Evolutionary conservation across 2,888 invertebrate genomes (phyloP).

Genomic region (Neocrepidodera transversa): DNA sequence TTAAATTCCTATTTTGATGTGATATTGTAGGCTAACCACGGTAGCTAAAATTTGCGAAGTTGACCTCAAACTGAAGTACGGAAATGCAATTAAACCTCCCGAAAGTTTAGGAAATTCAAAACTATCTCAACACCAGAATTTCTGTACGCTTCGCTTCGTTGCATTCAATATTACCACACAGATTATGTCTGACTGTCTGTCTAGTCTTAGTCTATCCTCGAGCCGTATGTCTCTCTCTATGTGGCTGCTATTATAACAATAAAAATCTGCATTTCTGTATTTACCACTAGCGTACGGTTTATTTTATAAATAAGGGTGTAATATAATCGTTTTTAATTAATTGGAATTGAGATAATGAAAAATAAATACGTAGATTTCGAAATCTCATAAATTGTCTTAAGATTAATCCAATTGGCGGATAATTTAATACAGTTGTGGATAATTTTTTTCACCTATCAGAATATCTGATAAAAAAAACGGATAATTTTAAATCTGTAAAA

Average conservation of each 20-base stretch:
- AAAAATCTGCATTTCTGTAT: not conserved
- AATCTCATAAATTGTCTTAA: too few species aligned
- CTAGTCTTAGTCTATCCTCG: too few species aligned
- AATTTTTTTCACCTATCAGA: too few species aligned
- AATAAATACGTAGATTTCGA: too few species aligned
- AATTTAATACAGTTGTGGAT: too few species aligned
- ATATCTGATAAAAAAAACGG: too few species aligned
- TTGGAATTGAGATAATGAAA: too few species aligned
- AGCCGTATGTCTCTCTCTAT: not conserved
- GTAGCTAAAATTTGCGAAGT: conserved; percentile 5
- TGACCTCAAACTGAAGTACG: conserved; percentile 3
- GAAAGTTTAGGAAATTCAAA: conserved; percentile 11
- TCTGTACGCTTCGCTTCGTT: not conserved
- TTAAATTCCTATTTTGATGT: not conserved
- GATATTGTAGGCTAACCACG: conserved; percentile 3
- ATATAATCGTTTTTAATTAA: too few species aligned
- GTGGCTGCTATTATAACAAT: not conserved
- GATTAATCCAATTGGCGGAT: too few species aligned
- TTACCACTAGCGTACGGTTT: not conserved
- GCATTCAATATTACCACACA: conserved; percentile 7
- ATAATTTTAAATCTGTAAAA: too few species aligned
- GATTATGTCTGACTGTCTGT: conserved; percentile 1
- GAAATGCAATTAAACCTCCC: conserved; percentile 16
- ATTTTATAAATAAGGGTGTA: too few species aligned
- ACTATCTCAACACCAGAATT: conserved; percentile 14